phyloP scores from a whole-genome alignment of 1,140 invertebrate species.

The Probaryconus sp. region DNA sequence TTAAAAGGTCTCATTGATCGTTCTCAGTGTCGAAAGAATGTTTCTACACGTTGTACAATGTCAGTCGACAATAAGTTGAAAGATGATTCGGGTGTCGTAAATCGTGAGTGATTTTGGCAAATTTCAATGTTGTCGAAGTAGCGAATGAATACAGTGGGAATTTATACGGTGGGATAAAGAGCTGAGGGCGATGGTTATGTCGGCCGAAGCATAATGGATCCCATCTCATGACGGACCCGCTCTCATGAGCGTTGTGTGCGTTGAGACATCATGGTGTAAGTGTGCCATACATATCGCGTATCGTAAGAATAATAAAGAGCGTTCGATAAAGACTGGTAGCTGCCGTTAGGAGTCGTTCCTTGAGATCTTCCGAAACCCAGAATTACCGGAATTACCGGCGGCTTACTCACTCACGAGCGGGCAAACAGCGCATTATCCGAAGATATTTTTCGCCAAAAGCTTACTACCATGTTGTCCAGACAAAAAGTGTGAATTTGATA shows the following conservation, averaged over 20 bases:
- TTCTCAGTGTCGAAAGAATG: no score
- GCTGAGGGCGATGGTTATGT: slow-evolving; percentile 58
- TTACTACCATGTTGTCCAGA: slow-evolving; percentile 48
- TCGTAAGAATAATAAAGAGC: slow-evolving; percentile 60
- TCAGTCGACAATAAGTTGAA: no score
- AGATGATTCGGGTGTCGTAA: no score
- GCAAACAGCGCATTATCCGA: slow-evolving; percentile 70
- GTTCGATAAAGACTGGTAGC: slow-evolving; percentile 75
- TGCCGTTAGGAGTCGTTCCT: slow-evolving; percentile 60
- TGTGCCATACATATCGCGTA: slow-evolving; percentile 47
- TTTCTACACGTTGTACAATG: no score
- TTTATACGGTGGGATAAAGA: slow-evolving; percentile 58
- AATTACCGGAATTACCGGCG: slow-evolving; percentile 75
- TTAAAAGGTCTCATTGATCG: no score
- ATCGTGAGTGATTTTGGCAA: slow-evolving; percentile 69
- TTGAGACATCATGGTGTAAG: no score
- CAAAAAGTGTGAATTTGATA: slow-evolving; percentile 65
- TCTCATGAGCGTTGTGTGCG: no score
- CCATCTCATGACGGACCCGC: slow-evolving; percentile 68
- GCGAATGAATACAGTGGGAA: slow-evolving; percentile 33
- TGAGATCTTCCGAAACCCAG: slow-evolving; percentile 70
- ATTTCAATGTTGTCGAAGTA: slow-evolving; percentile 68
- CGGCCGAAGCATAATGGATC: slow-evolving; percentile 64
- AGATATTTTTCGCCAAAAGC: slow-evolving; percentile 57
- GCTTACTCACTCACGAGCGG: slow-evolving; percentile 63